Evolutionary conservation across 2,888 invertebrate species (phyloP).

Genomic region (Priocnemis perturbator): DNA sequence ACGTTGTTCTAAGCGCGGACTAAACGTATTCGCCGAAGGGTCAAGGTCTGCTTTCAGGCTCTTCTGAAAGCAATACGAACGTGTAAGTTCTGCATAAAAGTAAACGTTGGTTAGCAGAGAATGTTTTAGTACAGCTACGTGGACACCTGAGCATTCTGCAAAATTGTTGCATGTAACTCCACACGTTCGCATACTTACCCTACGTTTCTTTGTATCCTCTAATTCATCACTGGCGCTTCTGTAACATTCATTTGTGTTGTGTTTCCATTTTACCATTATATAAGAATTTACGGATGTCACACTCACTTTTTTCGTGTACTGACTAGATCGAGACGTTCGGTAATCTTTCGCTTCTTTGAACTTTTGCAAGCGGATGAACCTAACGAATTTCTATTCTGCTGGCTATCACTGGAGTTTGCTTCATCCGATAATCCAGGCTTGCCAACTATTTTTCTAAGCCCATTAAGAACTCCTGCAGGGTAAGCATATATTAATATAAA

Average conservation of each 20-base stretch:
- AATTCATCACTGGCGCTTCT: conserved; percentile 62
- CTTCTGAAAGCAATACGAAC: conserved; percentile 52
- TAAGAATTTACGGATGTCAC: neutral
- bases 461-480: conserved; percentile 83
- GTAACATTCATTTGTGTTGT: conserved; percentile 26
- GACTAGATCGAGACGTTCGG: conserved; percentile 78
- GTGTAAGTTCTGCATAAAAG: conserved; percentile 16
- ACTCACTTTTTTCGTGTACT: conserved; percentile 83
- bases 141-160: no score
- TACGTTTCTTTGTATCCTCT: conserved; percentile 66
- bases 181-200: conserved; percentile 69
- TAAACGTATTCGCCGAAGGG: conserved; percentile 53
- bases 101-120: no score
- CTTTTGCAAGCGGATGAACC: conserved; percentile 80
- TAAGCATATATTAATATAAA: conserved; percentile 30
- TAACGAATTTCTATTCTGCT: conserved; percentile 63
- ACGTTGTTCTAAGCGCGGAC: conserved; percentile 75
- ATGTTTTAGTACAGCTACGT: no score
- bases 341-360: conserved; percentile 81
- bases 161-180: conserved; percentile 34
- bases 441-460: conserved; percentile 86
- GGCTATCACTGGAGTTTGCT: conserved; percentile 45
- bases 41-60: conserved; percentile 52
- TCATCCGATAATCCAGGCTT: conserved; percentile 77
- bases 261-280: neutral